A percentile compares a stretch with the other conserved stretches of the same genome.
Evolutionary conservation across 1,140 invertebrate species (phyloP).

Genomic region (Drosophila parvula): DNA sequence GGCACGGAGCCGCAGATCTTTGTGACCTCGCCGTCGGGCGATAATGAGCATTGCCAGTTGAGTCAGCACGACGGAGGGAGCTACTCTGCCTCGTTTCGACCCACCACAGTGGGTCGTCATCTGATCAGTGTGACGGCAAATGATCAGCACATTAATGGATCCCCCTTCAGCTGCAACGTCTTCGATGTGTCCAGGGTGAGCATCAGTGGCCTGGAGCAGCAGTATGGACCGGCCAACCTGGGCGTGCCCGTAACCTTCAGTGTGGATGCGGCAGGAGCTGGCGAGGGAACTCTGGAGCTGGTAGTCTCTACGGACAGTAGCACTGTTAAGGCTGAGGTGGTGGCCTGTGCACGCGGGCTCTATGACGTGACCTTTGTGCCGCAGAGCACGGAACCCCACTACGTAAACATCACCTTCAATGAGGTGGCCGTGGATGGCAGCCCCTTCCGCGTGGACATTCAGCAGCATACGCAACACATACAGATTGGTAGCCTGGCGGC

Average conservation of each 20-base stretch:
- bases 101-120: conserved; percentile 94
- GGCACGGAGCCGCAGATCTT: conserved; percentile 88
- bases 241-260: conserved; percentile 95
- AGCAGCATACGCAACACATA: conserved; percentile 90
- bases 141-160: conserved; percentile 92
- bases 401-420: conserved; percentile 98
- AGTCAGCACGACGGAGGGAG: conserved; percentile 86
- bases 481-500: conserved; percentile 86
- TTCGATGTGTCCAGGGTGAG: conserved; percentile 95
- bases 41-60: conserved; percentile 88
- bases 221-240: conserved; percentile 87
- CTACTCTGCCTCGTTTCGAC: conserved; percentile 91
- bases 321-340: conserved; percentile 94
- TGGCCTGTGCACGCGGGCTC: conserved; percentile 94
- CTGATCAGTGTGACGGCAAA: conserved; percentile 92
- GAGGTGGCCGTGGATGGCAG: conserved; percentile 96
- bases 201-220: conserved; percentile 89
- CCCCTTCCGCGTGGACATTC: conserved; percentile 96
- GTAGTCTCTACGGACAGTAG: conserved; percentile 96
- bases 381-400: conserved; percentile 94
- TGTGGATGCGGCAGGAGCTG: conserved; percentile 97
- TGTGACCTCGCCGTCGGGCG: conserved; percentile 91
- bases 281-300: conserved; percentile 97
- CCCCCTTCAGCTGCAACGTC: conserved; percentile 96
- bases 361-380: conserved; percentile 99